These are phyloP conservation scores for Limnephilus auricula DNA, from an alignment of 2,888 invertebrate genomes.

Conservation along the genomic window DNA sequence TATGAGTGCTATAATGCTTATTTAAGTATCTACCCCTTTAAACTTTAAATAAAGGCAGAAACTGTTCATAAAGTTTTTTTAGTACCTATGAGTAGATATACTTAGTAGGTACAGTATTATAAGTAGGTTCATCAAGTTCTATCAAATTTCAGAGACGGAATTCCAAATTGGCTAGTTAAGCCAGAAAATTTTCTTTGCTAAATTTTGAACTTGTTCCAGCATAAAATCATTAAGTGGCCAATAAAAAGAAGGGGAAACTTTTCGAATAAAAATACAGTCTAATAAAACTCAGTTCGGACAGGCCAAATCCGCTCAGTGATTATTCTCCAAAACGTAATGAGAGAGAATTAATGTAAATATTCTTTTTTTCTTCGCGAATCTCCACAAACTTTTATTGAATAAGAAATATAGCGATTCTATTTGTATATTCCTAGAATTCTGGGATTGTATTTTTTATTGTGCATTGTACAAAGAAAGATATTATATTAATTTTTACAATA, in stretches of 20 bases:
- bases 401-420: neutral
- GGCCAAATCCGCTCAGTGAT: slow-evolving; percentile 77
- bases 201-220: slow-evolving; percentile 68
- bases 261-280: slow-evolving; percentile 79
- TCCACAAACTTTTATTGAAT: slow-evolving; percentile 55
- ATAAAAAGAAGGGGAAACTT: slow-evolving; percentile 75
- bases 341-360: slow-evolving; percentile 80
- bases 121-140: neutral
- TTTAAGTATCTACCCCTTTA: neutral
- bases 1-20: neutral
- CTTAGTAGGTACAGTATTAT: neutral
- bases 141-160: slow-evolving; percentile 3
- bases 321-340: slow-evolving; percentile 81
- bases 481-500: neutral
- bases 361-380: slow-evolving; percentile 72
- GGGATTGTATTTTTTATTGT: neutral
- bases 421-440: neutral
- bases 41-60: neutral
- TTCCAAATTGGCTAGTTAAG: slow-evolving; percentile 27
- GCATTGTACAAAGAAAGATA: neutral
- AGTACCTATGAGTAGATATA: neutral
- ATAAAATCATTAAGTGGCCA: slow-evolving; percentile 81
- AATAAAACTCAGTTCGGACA: slow-evolving; percentile 57
- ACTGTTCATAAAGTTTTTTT: neutral
- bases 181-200: slow-evolving; percentile 53